A percentile compares a stretch with the other conserved stretches of the same genome.
These are phyloP conservation scores for Nycticebus coucang DNA, from an alignment of 2,113 vertebrate genomes.

Conservation along the genomic window DNA sequence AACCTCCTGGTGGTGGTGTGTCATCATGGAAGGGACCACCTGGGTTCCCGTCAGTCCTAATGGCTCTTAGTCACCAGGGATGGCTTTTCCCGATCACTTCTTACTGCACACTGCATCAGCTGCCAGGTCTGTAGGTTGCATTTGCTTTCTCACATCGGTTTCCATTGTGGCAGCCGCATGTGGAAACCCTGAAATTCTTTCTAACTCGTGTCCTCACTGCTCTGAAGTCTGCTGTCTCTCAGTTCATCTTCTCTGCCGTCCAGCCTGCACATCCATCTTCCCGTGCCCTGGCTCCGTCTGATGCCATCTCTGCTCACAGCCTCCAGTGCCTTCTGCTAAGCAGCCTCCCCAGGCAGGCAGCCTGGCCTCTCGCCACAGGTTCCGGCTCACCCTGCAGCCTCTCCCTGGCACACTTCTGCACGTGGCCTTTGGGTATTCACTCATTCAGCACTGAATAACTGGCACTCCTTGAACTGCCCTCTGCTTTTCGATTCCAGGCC, in stretches of 20 bases:
- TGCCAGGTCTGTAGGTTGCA: not conserved
- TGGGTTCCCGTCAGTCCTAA: not conserved
- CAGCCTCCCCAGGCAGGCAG: not conserved
- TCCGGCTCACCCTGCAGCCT: not conserved
- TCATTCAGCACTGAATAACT: not conserved
- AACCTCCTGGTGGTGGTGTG: not conserved
- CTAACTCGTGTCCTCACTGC: not conserved
- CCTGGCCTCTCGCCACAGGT: not conserved
- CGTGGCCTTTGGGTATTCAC: not conserved
- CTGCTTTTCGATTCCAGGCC: not conserved
- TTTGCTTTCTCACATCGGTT: not conserved
- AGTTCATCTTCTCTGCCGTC: not conserved
- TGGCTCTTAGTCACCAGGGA: not conserved
- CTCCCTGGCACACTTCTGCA: not conserved
- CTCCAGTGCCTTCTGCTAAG: not conserved
- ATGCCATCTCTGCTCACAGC: not conserved
- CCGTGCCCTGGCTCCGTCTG: not conserved
- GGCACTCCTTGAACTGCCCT: not conserved
- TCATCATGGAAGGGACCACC: not conserved
- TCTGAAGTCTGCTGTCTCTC: not conserved
- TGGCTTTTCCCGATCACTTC: not conserved
- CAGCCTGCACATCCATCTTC: not conserved
- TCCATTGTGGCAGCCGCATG: not conserved
- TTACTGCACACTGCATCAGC: not conserved
- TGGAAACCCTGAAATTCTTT: not conserved